phyloP scores from a whole-genome alignment of 2,797 vertebrate species.

The Alfaro cultratus region DNA sequence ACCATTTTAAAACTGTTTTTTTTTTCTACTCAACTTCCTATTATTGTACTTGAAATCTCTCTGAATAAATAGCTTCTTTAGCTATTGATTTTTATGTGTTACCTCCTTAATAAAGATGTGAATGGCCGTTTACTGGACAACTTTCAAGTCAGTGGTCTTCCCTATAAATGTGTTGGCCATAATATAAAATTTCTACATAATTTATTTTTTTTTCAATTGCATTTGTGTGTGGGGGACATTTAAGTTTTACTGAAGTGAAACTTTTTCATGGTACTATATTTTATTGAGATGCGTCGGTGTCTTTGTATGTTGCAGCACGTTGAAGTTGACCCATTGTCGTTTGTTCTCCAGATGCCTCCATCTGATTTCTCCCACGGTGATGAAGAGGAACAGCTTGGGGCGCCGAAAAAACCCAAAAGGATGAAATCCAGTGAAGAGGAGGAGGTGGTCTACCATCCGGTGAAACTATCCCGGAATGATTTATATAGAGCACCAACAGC shows the following conservation, averaged over 20 bases:
- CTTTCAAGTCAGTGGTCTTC: background rate
- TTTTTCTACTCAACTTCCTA: background rate
- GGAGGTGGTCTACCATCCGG: conserved; percentile 73
- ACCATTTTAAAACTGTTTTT: background rate
- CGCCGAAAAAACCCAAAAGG: conserved; percentile 66
- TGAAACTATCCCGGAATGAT: conserved; percentile 87
- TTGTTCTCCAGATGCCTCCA: conserved; percentile 57
- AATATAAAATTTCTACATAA: background rate
- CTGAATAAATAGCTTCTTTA: background rate
- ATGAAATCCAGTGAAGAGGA: conserved; percentile 44
- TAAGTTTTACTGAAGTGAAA: background rate
- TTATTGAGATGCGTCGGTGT: background rate
- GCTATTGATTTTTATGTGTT: background rate
- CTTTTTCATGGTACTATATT: background rate
- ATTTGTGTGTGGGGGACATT: background rate
- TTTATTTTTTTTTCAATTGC: background rate
- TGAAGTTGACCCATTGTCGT: background rate
- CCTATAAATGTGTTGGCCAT: background rate
- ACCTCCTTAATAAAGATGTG: too few relatives aligned
- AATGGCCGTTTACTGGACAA: background rate
- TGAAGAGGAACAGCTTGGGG: conserved; percentile 34
- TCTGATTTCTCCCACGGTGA: conserved; percentile 25
- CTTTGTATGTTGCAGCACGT: background rate
- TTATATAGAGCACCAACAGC: conserved; percentile 91
- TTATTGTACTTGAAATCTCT: background rate